Percentiles rank a stretch among this genome's conserved stretches.
phyloP scores from a whole-genome alignment of 2,888 invertebrate genomes.

The Dolichopus griseipennis region DNA sequence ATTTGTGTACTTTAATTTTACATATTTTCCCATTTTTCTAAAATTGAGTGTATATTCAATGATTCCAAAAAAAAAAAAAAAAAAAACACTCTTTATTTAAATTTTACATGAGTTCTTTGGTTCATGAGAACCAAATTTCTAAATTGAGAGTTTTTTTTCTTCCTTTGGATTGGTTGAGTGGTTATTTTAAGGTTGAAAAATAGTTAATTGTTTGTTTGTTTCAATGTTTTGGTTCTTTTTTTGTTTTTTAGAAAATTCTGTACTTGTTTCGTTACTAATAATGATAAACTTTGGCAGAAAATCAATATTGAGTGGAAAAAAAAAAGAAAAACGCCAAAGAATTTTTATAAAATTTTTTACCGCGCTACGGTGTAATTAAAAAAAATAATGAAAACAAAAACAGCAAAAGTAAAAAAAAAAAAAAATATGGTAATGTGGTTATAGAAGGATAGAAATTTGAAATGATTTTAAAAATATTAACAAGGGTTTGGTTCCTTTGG shows the following conservation, averaged over 20 bases:
- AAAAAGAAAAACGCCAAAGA: not conserved
- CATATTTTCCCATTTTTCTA: too few relatives aligned
- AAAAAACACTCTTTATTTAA: too few relatives aligned
- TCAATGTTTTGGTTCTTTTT: not conserved
- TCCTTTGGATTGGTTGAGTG: not conserved
- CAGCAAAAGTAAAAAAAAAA: not conserved
- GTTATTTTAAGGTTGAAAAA: not conserved
- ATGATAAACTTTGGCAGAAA: not conserved
- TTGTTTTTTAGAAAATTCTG: not conserved
- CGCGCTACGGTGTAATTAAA: too few relatives aligned
- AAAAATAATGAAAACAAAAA: too few relatives aligned
- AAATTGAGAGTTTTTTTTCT: too few relatives aligned
- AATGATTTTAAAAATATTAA: not conserved
- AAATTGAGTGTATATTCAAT: not conserved
- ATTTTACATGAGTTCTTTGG: not conserved
- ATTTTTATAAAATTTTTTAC: too few relatives aligned
- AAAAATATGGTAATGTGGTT: not conserved
- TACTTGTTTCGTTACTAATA: not conserved
- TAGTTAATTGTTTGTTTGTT: not conserved
- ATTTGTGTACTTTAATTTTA: too few relatives aligned
- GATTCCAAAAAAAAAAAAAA: not conserved
- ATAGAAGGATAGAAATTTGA: not conserved
- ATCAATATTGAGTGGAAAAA: not conserved
- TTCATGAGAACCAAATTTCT: too few relatives aligned
- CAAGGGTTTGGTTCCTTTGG: not conserved